These are phyloP conservation scores for Bombus ignitus DNA, from an alignment of 1,140 invertebrate species.

Conservation along the genomic window DNA sequence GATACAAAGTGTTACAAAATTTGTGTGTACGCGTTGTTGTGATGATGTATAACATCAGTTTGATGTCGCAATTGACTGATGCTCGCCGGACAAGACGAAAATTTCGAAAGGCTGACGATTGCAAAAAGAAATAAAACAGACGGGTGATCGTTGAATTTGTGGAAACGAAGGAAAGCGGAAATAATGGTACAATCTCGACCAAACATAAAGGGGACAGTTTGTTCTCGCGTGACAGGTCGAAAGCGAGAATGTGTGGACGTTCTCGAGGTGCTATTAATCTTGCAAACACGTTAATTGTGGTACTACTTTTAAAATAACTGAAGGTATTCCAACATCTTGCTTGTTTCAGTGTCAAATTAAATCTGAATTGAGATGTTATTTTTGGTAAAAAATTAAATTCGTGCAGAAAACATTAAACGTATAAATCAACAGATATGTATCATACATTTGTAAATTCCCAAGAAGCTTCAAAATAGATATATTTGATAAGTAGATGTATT, in stretches of 20 bases:
- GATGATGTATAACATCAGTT: neutral
- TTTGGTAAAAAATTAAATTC: too few relatives aligned
- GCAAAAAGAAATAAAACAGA: neutral
- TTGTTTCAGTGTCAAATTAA: neutral
- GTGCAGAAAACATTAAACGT: too few relatives aligned
- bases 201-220: slow-evolving; percentile 26
- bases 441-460: too few relatives aligned
- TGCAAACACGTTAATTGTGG: neutral
- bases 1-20: neutral
- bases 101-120: slow-evolving; percentile 1
- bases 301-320: neutral
- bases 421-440: too few relatives aligned
- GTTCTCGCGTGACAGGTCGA: slow-evolving; percentile 40
- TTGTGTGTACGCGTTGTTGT: neutral
- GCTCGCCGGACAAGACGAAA: neutral
- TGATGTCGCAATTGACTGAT: neutral
- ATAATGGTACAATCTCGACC: slow-evolving; percentile 23
- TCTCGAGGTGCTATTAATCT: neutral
- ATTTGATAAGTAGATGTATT: too few relatives aligned
- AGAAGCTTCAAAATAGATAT: too few relatives aligned
- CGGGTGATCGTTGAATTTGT: slow-evolving; percentile 3
- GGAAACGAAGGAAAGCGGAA: slow-evolving; percentile 28
- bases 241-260: slow-evolving; percentile 35
- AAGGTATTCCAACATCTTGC: neutral
- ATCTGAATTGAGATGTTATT: too few relatives aligned